Evolutionary conservation across 2,888 invertebrate genomes (phyloP), one percentile per base, ranked within the genome.

Genomic region (Mystacides longicornis): DNA sequence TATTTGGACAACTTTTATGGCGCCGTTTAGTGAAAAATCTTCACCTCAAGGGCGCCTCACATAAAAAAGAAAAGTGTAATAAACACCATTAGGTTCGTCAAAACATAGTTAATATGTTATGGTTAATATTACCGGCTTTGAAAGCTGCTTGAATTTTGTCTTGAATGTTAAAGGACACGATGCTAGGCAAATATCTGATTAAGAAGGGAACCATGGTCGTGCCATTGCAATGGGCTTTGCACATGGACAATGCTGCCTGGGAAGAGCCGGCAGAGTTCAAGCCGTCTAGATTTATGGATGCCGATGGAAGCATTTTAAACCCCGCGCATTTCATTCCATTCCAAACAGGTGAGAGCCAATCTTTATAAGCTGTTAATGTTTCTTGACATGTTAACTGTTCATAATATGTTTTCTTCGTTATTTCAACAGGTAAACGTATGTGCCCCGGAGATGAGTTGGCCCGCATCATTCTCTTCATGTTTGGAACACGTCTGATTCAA

Each of bases 371-470:
- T 43, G 16, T 43, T 43, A 43, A 16, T 43, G 7, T 43, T 16
- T 11, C 43, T n/a, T 43, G 7, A 5, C 5, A 18, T 16, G 16
- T 14, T 43, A 16, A 14, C 16, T 43, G 4, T 7, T 43, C 16
- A 43, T 43, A n/a, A 43, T 43, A 27, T 27, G 5, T 27, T 7
- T n/a, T n/a, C n/a, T n/a, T n/a, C n/a, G n/a, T n/a, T n/a, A n/a
- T n/a, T n/a, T n/a, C n/a, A n/a, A n/a, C n/a, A 90, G 90, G 90
- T 19, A 89, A 90, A 67, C 80, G 92, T 27, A 85, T 88, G 80
- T 93, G 93, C 66, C 80, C 90, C 1, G 93, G 93, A 0, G 91
- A 92, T 59, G 91, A 92, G 65, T 69, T 92, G 45, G 89, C 89
- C 0, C 81, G 81, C 60, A 89, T 88, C 85, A 66, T 83, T 20